phyloP scores from a whole-genome alignment of 2,797 vertebrate species.

The Dipus sagitta region DNA sequence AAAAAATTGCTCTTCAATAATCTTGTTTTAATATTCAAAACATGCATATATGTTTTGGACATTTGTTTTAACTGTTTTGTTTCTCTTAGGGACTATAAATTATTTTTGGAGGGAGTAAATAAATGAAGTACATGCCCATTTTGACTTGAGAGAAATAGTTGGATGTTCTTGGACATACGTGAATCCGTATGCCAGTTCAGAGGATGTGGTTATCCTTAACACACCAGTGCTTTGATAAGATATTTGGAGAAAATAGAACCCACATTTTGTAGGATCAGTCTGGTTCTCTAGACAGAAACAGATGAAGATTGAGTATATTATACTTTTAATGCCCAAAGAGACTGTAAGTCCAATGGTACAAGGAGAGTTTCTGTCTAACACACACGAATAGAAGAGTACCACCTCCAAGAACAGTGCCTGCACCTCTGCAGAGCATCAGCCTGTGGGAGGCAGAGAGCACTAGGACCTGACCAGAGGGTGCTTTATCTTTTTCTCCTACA shows the following conservation, averaged over 20 bases:
- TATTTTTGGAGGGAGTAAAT: background rate
- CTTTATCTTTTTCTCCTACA: background rate
- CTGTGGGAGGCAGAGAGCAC: background rate
- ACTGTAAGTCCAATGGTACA: background rate
- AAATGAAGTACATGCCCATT: background rate
- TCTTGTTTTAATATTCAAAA: constrained; percentile 35
- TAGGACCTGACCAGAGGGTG: too few relatives aligned
- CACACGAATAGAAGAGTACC: background rate
- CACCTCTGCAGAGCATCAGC: background rate
- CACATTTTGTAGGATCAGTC: background rate
- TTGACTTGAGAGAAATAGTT: background rate
- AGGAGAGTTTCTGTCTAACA: background rate
- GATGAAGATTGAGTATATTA: background rate
- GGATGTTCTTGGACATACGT: background rate
- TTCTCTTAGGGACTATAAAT: background rate
- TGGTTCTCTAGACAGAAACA: background rate
- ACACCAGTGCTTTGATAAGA: background rate
- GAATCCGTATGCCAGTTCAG: background rate
- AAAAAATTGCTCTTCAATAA: constrained; percentile 6
- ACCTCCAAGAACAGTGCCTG: background rate
- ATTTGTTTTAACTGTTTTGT: background rate
- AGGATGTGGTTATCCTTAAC: background rate
- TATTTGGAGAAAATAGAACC: background rate
- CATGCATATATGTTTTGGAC: background rate
- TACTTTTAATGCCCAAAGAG: background rate